Percentiles rank a stretch among this genome's conserved stretches.
Conservation (phyloP, 1,140 invertebrate genomes). For the Dendrolimus punctatus region DNA sequence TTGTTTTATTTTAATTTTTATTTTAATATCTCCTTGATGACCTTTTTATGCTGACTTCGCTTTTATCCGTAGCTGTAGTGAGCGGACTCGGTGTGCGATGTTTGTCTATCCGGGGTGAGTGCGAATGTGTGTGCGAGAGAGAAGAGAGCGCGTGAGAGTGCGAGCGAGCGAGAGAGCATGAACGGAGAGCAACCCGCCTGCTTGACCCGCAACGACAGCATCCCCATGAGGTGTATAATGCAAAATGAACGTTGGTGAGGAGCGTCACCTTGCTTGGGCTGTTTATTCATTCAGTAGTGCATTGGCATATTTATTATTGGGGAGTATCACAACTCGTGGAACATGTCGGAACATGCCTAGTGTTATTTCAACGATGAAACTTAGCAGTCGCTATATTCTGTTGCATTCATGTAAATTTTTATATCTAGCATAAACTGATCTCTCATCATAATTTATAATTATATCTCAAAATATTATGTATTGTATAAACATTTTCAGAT, state of each 20-base stretch:
- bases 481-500: constrained; percentile 62
- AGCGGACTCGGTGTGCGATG: constrained; percentile 15
- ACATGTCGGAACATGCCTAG: constrained; percentile 40
- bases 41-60: constrained; percentile 12
- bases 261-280: constrained; percentile 45
- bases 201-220: no score
- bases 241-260: constrained; percentile 6
- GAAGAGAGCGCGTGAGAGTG: no score
- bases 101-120: constrained; percentile 4
- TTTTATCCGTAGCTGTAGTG: constrained; percentile 18
- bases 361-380: constrained; percentile 43
- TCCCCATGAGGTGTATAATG: no score
- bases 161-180: no score
- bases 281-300: constrained; percentile 55
- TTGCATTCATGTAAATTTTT: constrained; percentile 66
- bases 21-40: constrained; percentile 16
- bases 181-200: no score
- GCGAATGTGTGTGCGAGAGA: no score
- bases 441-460: constrained; percentile 68
- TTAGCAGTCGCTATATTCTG: constrained; percentile 38
- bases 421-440: constrained; percentile 69
- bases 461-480: constrained; percentile 66
- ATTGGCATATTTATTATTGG: constrained; percentile 55
- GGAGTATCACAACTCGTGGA: constrained; percentile 41
- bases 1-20: constrained; percentile 35